Base-by-base conservation (phyloP, 1,140 invertebrate species). In the Trichogramma pretiosum region DNA sequence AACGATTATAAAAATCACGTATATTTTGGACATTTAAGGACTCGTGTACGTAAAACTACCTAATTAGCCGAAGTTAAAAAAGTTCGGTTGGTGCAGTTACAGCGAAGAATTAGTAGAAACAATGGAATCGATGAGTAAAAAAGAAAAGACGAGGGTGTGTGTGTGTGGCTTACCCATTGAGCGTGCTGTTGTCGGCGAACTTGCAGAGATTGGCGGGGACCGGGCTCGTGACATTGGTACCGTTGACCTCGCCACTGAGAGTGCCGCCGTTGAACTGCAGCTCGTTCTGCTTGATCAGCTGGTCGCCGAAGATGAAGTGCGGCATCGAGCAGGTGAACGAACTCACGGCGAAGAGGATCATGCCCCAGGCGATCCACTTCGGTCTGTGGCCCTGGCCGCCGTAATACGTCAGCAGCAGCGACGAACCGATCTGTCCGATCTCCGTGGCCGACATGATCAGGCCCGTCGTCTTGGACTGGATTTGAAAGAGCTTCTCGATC, bases 301-400 rank as follows among this genome's bases (percentile, higher is more conserved):
- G 77, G 49, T 82, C 77, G 34, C 86, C 86, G 57, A 85, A 89
- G 50, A 87, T 77, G 57, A 88, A 82, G 66, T 89, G 87, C 8
- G 86, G 86, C 64, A 87, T 66, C 34, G 92, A 85, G 63, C 91
- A 94, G 46, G 89, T 81, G 53, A 94, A 83, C 22, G 90, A 84
- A 10, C 88, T 89, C 11, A 87, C 74, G 2, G 89, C 89, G 65
- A 95, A 90, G 28, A 95, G 73, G 10, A 91, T 76, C 82, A 94
- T 93, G 50, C 93, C 92, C 73, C 84, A 87, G 11, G 89, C 91
- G 45, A 96, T 95, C 92, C 92, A 96, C 58, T 88, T 82, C n/a
- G 93, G 94, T 52, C 93, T 79, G 70, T 97, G 92, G 2, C 92
- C 89, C 38, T 91, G 82, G 2, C 91, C 91, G 2, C 90, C 93